Percentiles rank a stretch among this genome's conserved stretches.
Conservation (phyloP, 2,113 vertebrate species). For the Sapayoa aenigma region DNA sequence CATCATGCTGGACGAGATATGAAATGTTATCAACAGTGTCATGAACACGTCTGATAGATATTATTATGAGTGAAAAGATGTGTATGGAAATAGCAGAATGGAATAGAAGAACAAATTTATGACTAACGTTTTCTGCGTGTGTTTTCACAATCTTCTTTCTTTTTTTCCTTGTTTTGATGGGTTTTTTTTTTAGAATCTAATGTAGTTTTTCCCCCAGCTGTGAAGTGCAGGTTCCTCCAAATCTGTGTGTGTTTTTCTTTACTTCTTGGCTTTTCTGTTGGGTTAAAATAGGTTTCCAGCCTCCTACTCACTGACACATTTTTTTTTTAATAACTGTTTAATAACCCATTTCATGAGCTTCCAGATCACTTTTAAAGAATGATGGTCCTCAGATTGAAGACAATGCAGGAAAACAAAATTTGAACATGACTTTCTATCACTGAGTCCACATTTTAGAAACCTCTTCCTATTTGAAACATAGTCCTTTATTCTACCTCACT, state of each 20-base stretch:
- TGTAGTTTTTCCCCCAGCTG: background rate
- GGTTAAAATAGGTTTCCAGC: background rate
- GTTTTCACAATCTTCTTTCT: background rate
- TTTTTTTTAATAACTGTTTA: background rate
- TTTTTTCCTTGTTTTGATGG: background rate
- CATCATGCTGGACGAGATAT: background rate
- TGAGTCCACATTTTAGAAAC: background rate
- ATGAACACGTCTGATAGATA: background rate
- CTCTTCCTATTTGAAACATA: background rate
- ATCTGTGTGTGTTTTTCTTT: background rate
- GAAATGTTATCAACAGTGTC: background rate
- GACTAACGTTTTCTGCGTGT: background rate
- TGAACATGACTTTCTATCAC: background rate
- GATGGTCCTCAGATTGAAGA: background rate
- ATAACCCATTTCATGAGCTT: background rate
- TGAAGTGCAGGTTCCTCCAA: background rate
- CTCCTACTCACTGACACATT: background rate
- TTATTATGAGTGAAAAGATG: background rate
- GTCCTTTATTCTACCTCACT: background rate
- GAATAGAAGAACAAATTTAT: background rate
- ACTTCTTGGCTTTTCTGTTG: background rate
- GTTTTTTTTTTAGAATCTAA: background rate
- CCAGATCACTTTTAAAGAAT: background rate
- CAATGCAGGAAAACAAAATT: background rate
- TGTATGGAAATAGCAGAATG: background rate